phyloP scores from a whole-genome alignment of 1,140 invertebrate species.

The Bradysia coprophila region DNA sequence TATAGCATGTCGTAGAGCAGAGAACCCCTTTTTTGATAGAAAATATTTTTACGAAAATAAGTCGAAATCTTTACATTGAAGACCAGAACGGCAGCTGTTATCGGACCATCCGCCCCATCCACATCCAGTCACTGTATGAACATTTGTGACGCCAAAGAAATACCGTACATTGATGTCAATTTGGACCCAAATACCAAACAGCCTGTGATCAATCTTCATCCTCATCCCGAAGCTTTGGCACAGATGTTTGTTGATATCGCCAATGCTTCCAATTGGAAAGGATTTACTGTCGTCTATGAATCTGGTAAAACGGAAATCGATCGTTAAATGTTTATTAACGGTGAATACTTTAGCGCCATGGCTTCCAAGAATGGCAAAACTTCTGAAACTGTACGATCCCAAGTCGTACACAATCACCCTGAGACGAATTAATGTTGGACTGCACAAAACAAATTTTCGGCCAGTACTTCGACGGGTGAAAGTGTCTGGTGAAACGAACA shows the following conservation, averaged over 20 bases:
- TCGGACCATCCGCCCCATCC: conserved; percentile 55
- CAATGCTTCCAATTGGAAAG: conserved; percentile 57
- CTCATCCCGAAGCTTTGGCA: conserved; percentile 50
- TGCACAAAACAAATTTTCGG: conserved; percentile 29
- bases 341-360: conserved; percentile 15
- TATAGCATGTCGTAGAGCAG: too few relatives aligned
- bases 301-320: conserved; percentile 10
- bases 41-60: conserved; percentile 7
- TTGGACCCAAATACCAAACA: conserved; percentile 38
- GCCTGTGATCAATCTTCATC: conserved; percentile 65
- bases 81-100: conserved; percentile 53
- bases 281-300: conserved; percentile 78
- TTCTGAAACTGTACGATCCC: conserved; percentile 50
- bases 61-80: conserved; percentile 9
- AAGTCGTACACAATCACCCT: conserved; percentile 33
- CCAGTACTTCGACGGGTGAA: conserved; percentile 36
- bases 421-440: conserved; percentile 30
- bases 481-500: conserved; percentile 41
- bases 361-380: conserved; percentile 50
- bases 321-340: neutral
- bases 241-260: conserved; percentile 57
- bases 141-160: conserved; percentile 70
- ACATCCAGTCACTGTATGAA: conserved; percentile 63
- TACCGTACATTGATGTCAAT: conserved; percentile 66
- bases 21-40: conserved; percentile 3